Percentiles rank a stretch among this genome's conserved stretches.
Conservation (phyloP, 2,797 vertebrate species). For the Chelmon rostratus region DNA sequence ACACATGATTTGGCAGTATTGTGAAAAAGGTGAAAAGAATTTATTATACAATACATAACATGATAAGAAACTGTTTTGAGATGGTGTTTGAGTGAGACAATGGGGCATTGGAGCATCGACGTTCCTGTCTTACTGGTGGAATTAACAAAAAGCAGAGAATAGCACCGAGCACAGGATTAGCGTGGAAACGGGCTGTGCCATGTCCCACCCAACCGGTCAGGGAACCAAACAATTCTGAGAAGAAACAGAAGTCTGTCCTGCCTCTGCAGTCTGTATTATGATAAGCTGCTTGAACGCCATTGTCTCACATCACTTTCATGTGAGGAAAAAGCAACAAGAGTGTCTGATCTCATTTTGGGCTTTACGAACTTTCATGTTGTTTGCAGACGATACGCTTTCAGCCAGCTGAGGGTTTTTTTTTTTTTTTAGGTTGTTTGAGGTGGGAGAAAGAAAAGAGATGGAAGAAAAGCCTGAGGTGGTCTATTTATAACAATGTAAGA, state of each 20-base stretch:
- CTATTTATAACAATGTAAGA: constrained; percentile 25
- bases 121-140: constrained; percentile 31
- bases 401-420: not conserved
- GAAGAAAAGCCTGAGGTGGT: constrained; percentile 31
- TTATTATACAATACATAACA: not conserved
- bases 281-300: constrained; percentile 75
- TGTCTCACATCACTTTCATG: constrained; percentile 80
- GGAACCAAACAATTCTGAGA: constrained; percentile 75
- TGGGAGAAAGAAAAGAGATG: constrained; percentile 30
- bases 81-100: too few species aligned
- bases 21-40: not conserved
- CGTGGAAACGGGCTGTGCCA: constrained; percentile 56
- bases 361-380: constrained; percentile 58
- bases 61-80: not conserved
- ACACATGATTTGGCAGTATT: not conserved
- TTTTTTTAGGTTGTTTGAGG: constrained; percentile 23
- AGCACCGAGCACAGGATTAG: constrained; percentile 55
- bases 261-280: constrained; percentile 68
- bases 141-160: constrained; percentile 56
- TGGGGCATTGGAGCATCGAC: too few species aligned
- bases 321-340: constrained; percentile 55
- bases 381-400: constrained; percentile 32
- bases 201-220: constrained; percentile 64
- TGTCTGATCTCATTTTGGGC: constrained; percentile 57
- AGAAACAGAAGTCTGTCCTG: constrained; percentile 58